Percentiles rank a stretch among this genome's conserved stretches.
These are phyloP conservation scores for Hyles lineata DNA, from an alignment of 2,888 invertebrate species.

Conservation along the genomic window DNA sequence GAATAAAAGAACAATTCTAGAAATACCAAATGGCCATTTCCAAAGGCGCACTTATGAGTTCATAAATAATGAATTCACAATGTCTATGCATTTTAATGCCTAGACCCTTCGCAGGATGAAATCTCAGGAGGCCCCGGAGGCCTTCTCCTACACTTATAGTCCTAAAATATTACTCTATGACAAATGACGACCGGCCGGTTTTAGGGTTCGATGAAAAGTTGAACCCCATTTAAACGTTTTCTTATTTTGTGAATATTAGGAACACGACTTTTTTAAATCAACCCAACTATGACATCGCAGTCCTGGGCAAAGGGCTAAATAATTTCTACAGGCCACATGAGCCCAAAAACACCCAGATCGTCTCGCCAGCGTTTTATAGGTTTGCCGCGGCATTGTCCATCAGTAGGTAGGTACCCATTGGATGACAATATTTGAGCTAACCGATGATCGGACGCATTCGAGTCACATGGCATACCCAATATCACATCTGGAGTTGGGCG, in stretches of 20 bases:
- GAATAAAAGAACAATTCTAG: background rate
- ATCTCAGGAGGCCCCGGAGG: constrained; percentile 11
- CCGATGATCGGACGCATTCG: too few species aligned
- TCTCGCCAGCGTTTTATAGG: too few species aligned
- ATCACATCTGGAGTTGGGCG: too few species aligned
- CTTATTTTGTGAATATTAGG: background rate
- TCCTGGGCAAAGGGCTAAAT: too few species aligned
- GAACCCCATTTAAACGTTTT: background rate
- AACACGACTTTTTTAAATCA: too few species aligned
- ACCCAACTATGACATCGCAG: too few species aligned
- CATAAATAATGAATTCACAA: constrained; percentile 35
- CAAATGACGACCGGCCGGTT: background rate
- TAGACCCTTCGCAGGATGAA: constrained; percentile 31
- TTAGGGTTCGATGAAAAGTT: background rate
- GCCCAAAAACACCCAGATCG: too few species aligned
- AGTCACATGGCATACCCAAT: too few species aligned
- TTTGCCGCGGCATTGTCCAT: too few species aligned
- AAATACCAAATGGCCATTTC: background rate
- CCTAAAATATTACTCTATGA: constrained; percentile 1
- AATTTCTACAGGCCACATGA: too few species aligned
- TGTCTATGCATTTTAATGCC: constrained; percentile 32
- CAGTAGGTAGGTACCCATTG: too few species aligned
- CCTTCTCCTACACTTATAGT: constrained; percentile 2
- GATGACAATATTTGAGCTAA: too few species aligned
- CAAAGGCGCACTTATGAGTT: constrained; percentile 30